Base-by-base conservation (phyloP, 2,888 invertebrate species). In the Philaethria dido region DNA sequence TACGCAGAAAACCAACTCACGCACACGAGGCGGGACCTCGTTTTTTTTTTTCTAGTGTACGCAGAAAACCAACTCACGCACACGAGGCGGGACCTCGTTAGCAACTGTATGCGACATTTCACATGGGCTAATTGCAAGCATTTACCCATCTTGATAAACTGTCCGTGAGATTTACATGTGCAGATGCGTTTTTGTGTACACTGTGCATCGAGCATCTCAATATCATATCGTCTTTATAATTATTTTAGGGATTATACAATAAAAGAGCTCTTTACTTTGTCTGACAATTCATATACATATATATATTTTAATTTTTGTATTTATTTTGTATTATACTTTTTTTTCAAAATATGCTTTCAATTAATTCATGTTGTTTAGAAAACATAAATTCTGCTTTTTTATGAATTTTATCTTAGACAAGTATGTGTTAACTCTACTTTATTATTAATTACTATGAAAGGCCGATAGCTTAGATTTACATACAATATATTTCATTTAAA, bases 121-220 rank as follows among this genome's bases (percentile, higher is more conserved):
- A 88, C 92, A 87, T 86, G 84, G 80, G 85, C 91, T 92, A 92
- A 92, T 92, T 92, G 91, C 88, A 80, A 86, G 85, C 89, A 85
- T 90, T 91, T 92, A 91, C 89, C 88, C 89, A 88, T 90, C 87
- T 87, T 86, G 90, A 92, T 91, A 89, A 89, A 88, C 87, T 83
- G 78, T 78, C 80, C 74, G 80, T 80, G 80, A 81, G 85, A 84
- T 81, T 77, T 79, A 76, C 69, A 66, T 72, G 70, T 73, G 79
- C 79, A 82, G 80, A 82, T 75, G 75, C 74, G 79, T 68, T 70
- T 66, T 68, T 64, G 57, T 55, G 22, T 39, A 22, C 52, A 47
- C 33, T 64, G 64, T 47, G 44, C 61, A 54, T 20, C 20, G 54
- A n/a, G 60, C 45, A 14, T 57, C 60, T 59, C 25, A 45, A 60